phyloP scores from a whole-genome alignment of 2,888 invertebrate species.

The Ophion obscuratus region DNA sequence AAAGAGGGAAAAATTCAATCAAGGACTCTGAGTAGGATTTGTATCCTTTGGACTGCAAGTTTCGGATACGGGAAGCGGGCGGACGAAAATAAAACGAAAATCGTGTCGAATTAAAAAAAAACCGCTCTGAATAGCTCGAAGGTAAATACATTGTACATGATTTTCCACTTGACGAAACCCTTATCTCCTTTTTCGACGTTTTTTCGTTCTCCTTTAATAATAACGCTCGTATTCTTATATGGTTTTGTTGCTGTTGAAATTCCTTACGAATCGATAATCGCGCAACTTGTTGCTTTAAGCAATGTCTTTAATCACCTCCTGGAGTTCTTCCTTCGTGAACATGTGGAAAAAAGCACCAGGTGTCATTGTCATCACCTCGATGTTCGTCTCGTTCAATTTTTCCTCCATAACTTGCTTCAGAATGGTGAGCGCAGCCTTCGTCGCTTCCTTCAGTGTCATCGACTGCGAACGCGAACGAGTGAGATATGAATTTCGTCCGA shows the following conservation, averaged over 20 bases:
- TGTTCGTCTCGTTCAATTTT: constrained; percentile 97
- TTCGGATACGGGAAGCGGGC: background rate
- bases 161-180: constrained; percentile 48
- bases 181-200: constrained; percentile 42
- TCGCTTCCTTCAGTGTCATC: constrained; percentile 97
- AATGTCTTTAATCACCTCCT: constrained; percentile 93
- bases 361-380: constrained; percentile 98
- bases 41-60: background rate
- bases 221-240: constrained; percentile 28
- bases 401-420: constrained; percentile 99
- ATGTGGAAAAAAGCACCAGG: constrained; percentile 93
- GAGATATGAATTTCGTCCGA: background rate
- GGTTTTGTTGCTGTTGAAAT: constrained; percentile 27
- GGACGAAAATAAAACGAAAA: background rate
- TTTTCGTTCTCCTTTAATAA: constrained; percentile 26
- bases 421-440: constrained; percentile 95
- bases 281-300: constrained; percentile 84
- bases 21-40: constrained; percentile 14
- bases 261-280: constrained; percentile 29
- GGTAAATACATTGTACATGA: constrained; percentile 58
- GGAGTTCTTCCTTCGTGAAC: constrained; percentile 95
- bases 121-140: constrained; percentile 49
- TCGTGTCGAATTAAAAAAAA: constrained; percentile 18
- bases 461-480: constrained; percentile 85
- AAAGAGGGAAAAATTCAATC: constrained; percentile 21